Evolutionary conservation across 2,113 vertebrate species (phyloP), one percentile per base, ranked within the genome.

Genomic region (Phalacrocorax aristotelis): DNA sequence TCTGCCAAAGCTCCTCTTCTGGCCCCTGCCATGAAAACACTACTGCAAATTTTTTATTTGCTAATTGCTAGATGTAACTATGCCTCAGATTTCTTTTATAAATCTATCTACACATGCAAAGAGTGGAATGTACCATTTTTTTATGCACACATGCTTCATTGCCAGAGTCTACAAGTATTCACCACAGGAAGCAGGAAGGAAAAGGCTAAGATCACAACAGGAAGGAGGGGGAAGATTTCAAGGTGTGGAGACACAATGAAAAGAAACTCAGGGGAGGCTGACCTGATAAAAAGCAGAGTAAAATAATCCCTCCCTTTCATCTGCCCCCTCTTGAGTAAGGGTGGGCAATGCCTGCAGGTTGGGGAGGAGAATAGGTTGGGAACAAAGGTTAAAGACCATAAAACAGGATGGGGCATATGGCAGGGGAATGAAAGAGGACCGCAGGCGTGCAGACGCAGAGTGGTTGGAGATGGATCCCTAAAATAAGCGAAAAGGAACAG

Each of bases 201-300:
- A 96, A 95, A 93, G 89, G 93, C 94, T 90, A 88, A 74, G 83
- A 79, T 77, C 90, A 76, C 91, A 70, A 77, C 95, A 95, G 97
- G 97, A 97, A 96, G 46, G 65, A 90, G 93, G 70, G 83, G 90
- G 78, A 92, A 90, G 90, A 81, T 64, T 93, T 65, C 75, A 87
- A 91, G 85, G 89, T 86, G 51, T 62, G 34, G 75, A 96, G 75
- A 78, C 0, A 1, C 65, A 68, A 68, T 1, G 4, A 62, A 49
- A 89, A 93, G 81, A 66, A 87, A 26, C 17, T 60, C 21, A 42
- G 29, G 13, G 62, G 78, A 90, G 52, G 30, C 23, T 48, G 60
- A 69, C 26, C 51, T 68, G 69, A 66, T 40, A 79, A 90, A 87
- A 32, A 77, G 70, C 7, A 40, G 48, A n/a, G 23, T 40, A 49